These are phyloP conservation scores for Suncus etruscus DNA, from an alignment of 2,113 vertebrate genomes.

Conservation along the genomic window DNA sequence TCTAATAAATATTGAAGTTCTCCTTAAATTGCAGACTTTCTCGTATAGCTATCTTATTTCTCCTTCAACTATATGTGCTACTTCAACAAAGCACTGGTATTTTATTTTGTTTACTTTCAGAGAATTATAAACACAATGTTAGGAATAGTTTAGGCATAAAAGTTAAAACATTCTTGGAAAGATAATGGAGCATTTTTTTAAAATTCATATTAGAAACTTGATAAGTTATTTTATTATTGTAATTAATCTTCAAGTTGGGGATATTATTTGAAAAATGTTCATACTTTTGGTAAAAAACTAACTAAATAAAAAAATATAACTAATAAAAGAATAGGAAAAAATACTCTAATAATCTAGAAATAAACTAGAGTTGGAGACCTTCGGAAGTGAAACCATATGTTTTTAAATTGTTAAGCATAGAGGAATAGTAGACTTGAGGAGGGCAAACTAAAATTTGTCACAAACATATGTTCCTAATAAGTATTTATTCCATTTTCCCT, in stretches of 20 bases:
- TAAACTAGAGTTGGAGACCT: neutral
- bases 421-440: neutral
- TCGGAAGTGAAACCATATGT: neutral
- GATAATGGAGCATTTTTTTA: constrained; percentile 39
- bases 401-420: neutral
- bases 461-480: neutral
- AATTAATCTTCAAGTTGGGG: neutral
- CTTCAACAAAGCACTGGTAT: neutral
- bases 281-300: constrained; percentile 6
- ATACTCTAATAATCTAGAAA: neutral
- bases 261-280: neutral
- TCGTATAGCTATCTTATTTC: neutral
- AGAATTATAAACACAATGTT: neutral
- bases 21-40: neutral
- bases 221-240: neutral
- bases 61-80: neutral
- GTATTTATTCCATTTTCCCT: neutral
- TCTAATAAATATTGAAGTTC: neutral
- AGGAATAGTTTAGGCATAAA: constrained; percentile 25
- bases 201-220: constrained; percentile 37
- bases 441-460: neutral
- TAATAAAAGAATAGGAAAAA: neutral
- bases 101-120: neutral
- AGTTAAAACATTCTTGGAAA: neutral
- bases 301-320: neutral